Conservation (phyloP, 2,113 vertebrate genomes). For the Dolichotis patagonum region DNA sequence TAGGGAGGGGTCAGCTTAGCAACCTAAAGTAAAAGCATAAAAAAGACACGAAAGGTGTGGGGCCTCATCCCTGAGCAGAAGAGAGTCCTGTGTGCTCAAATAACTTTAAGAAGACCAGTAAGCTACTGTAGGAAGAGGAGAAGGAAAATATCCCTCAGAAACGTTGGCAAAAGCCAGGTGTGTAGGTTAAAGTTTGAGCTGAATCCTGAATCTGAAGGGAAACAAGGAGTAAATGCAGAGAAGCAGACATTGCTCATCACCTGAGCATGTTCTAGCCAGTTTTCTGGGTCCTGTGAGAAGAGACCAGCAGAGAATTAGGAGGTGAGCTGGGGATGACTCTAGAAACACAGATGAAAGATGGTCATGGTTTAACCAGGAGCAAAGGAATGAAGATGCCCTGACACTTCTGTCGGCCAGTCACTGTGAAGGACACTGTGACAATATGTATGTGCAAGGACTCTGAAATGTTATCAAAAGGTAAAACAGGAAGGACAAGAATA, state of each 20-base stretch:
- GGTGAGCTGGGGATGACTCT: background rate
- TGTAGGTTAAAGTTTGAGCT: background rate
- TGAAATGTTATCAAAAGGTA: background rate
- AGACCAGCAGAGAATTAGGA: background rate
- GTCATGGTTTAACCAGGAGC: background rate
- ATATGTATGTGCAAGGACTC: background rate
- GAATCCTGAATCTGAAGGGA: background rate
- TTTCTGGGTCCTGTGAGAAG: too few species aligned
- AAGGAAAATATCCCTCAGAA: background rate
- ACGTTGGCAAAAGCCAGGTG: too few species aligned
- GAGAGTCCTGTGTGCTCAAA: background rate
- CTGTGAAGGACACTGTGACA: background rate
- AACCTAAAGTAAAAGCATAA: background rate
- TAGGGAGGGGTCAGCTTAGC: too few species aligned
- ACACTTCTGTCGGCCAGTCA: too few species aligned
- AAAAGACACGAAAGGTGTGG: background rate
- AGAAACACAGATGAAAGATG: too few species aligned
- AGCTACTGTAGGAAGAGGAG: background rate
- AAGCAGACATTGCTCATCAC: background rate
- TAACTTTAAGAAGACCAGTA: too few species aligned
- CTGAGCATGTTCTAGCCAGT: background rate
- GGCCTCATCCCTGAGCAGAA: background rate
- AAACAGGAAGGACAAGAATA: background rate
- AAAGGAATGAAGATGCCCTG: rapidly evolving
- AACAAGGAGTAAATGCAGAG: background rate